Evolutionary conservation across 2,888 invertebrate species (phyloP).

Genomic region (Drosophila gaucha): DNA sequence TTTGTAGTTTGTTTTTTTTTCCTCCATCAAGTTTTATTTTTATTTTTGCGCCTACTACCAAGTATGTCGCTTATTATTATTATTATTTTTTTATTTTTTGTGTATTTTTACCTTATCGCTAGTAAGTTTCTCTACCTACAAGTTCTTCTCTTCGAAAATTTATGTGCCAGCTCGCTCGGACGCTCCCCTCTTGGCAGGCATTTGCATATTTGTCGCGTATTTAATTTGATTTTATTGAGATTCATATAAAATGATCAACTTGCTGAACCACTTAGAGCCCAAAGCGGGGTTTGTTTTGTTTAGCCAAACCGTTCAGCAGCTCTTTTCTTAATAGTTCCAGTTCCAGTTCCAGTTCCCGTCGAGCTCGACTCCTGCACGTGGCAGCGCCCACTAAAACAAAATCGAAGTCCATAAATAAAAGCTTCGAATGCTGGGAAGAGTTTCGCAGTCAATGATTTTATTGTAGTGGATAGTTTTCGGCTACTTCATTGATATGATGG

Average conservation of each 20-base stretch:
- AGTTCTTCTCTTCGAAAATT: conserved; percentile 42
- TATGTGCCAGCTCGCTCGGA: conserved; percentile 42
- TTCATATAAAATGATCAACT: conserved; percentile 73
- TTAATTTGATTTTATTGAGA: conserved; percentile 79
- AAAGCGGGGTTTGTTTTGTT: conserved; percentile 37
- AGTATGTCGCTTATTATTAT: conserved; percentile 52
- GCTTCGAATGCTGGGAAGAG: background rate
- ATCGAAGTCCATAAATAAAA: background rate
- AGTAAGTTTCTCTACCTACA: conserved; percentile 52
- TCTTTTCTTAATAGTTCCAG: conserved; percentile 41
- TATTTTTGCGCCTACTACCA: conserved; percentile 74
- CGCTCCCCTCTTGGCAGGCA: conserved; percentile 44
- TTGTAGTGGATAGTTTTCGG: background rate
- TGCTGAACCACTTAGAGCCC: conserved; percentile 71
- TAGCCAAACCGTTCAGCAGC: conserved; percentile 36
- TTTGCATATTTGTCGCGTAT: conserved; percentile 78
- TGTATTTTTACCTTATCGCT: conserved; percentile 18
- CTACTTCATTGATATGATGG: conserved; percentile 50
- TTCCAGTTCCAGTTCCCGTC: background rate
- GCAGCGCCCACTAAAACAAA: conserved; percentile 6
- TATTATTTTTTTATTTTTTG: conserved; percentile 3
- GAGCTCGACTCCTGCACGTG: conserved; percentile 31
- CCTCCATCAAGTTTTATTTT: conserved; percentile 38
- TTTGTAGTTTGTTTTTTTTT: conserved; percentile 35
- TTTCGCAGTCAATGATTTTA: background rate